Evolutionary conservation across 2,113 vertebrate species (phyloP).

Genomic region (Dendrocopos noguchii): DNA sequence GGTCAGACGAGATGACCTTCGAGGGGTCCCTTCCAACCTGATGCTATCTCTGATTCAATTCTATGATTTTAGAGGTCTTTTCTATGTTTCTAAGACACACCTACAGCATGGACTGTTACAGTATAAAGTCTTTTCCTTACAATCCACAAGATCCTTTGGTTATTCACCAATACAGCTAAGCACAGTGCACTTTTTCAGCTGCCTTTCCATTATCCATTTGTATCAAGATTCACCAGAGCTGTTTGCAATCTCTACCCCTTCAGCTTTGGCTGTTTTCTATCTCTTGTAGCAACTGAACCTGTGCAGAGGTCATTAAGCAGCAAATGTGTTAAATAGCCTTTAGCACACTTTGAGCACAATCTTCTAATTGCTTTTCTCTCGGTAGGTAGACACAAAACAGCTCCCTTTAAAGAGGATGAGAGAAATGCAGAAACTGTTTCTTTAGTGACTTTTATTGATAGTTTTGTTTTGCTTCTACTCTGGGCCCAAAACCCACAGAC

Average conservation of each 20-base stretch:
- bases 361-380: slow-evolving; percentile 14
- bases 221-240: background rate
- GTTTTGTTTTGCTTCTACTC: slow-evolving; percentile 20
- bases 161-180: fast-evolving
- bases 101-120: background rate
- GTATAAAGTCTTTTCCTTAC: background rate
- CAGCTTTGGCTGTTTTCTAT: background rate
- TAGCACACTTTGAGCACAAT: background rate
- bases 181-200: background rate
- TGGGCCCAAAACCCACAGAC: background rate
- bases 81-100: background rate
- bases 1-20: too few relatives aligned
- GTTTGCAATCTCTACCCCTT: background rate
- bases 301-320: slow-evolving; percentile 8
- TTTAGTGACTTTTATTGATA: slow-evolving; percentile 18
- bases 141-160: background rate
- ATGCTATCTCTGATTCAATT: too few relatives aligned
- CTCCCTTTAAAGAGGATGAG: background rate
- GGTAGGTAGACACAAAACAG: background rate
- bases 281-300: background rate
- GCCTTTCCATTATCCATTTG: fast-evolving
- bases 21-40: too few relatives aligned
- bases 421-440: background rate
- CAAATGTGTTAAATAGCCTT: slow-evolving; percentile 23
- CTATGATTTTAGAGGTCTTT: too few relatives aligned